Evolutionary conservation across 2,113 vertebrate genomes (phyloP), one percentile per base, ranked within the genome.

Genomic region (Piliocolobus tephrosceles): DNA sequence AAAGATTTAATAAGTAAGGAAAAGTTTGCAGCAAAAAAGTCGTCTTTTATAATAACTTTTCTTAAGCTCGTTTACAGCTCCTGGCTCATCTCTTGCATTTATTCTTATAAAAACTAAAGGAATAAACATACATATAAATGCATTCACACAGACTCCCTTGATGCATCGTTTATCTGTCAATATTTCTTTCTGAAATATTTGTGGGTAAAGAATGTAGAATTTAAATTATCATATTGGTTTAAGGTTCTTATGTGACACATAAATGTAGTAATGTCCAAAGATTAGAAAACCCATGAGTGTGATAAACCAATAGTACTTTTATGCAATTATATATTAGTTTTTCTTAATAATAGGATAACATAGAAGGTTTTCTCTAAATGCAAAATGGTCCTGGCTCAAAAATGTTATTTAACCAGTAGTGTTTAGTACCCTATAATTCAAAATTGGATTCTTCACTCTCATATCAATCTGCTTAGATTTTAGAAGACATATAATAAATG

Each of bases 391-490:
- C 92, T 94, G 91, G 55, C 83, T 96, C 75, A 96, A 93, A 97
- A 98, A 96, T 92, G 45, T 76, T 92, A 58, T 96, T 98, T 97
- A 96, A 97, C 97, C 87, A 95, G 83, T 85, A 73, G 88, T 96
- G 82, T 91, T 98, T 98, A 98, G 98, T 98, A 93, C 45, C 88
- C 88, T 98, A 94, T 98, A 98, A 98, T 98, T 98, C 98, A 98
- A 97, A 88, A 92, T 95, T 93, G 64, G 43, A 91, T 98, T 95
- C 95, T 95, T 98, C 95, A 81, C 95, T 94, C 95, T 97, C 98
- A 99, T 99, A 99, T 99, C 99, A 99, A 99, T 99, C 99, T 98
- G 98, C 98, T 99, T 97, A 98, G 98, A 98, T 98, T 98, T 99
- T 98, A 97, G 97, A 98, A 98, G 98, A 93, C 97, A 97, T 96